A percentile compares a stretch with the other conserved stretches of the same genome.
Evolutionary conservation across 2,888 invertebrate genomes (phyloP).

Genomic region (Pyralis farinalis): DNA sequence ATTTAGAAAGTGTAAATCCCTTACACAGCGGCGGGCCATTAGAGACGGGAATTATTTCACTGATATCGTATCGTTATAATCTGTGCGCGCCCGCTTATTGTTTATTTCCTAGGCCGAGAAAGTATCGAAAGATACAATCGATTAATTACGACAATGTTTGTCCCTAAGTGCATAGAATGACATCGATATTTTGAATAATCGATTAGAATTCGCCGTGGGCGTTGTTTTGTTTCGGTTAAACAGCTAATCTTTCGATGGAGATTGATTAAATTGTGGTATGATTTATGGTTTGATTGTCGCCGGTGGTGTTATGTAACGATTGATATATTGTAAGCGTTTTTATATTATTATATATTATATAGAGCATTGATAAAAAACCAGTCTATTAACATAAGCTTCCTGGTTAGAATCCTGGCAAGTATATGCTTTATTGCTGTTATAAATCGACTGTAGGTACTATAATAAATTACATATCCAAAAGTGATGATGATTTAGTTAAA

Average conservation of each 20-base stretch:
- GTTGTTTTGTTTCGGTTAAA: slow-evolving; percentile 7
- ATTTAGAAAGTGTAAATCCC: slow-evolving; percentile 79
- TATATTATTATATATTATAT: too few species aligned
- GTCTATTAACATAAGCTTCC: too few species aligned
- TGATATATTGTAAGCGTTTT: neutral
- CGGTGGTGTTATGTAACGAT: neutral
- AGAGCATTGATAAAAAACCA: too few species aligned
- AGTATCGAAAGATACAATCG: slow-evolving; percentile 61
- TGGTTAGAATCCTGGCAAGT: too few species aligned
- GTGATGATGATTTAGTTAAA: too few species aligned
- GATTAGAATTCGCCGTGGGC: slow-evolving; percentile 10
- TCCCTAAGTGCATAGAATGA: slow-evolving; percentile 62
- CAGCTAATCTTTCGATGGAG: slow-evolving; percentile 6
- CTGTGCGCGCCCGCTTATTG: slow-evolving; percentile 68
- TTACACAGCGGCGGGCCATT: slow-evolving; percentile 64
- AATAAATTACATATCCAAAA: too few species aligned
- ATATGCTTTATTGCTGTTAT: too few species aligned
- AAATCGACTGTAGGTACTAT: too few species aligned
- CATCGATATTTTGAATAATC: slow-evolving; percentile 46
- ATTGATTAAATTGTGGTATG: slow-evolving; percentile 7
- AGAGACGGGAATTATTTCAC: slow-evolving; percentile 62
- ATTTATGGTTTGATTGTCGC: slow-evolving; percentile 2
- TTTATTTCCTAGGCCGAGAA: slow-evolving; percentile 57
- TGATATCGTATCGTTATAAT: slow-evolving; percentile 73
- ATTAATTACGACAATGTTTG: slow-evolving; percentile 66